Evolutionary conservation across 2,888 invertebrate genomes (phyloP).

Genomic region (Melipona beecheii): DNA sequence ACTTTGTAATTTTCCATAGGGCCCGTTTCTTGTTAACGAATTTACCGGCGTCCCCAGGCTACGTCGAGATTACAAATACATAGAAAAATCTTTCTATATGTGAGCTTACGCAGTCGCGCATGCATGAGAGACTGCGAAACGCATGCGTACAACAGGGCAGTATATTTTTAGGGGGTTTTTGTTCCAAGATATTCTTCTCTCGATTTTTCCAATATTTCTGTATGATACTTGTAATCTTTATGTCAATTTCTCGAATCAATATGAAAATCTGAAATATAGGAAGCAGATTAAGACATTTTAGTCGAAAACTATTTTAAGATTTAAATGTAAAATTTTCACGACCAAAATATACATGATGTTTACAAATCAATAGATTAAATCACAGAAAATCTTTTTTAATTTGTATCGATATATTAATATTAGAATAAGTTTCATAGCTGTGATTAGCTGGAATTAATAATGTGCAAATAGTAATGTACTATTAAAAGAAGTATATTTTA

Average conservation of each 20-base stretch:
- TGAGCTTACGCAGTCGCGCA: conserved; percentile 5
- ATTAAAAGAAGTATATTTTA: background rate
- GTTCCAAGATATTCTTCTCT: background rate
- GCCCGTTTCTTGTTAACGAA: conserved; percentile 36
- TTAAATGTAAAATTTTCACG: background rate
- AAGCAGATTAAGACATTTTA: background rate
- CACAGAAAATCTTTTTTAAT: background rate
- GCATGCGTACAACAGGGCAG: conserved; percentile 44
- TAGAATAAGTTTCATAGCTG: background rate
- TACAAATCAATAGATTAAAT: background rate
- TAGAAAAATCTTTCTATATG: background rate
- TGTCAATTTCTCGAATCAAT: background rate
- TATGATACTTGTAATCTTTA: background rate
- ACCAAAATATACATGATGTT: background rate
- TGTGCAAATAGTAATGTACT: background rate
- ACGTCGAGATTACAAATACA: conserved; percentile 5
- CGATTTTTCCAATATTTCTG: background rate
- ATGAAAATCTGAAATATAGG: background rate
- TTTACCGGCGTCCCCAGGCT: conserved; percentile 7
- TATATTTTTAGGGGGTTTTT: background rate
- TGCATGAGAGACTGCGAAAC: background rate
- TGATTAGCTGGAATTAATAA: background rate
- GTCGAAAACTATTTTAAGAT: background rate
- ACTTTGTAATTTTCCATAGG: conserved; percentile 59
- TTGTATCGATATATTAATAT: background rate